These are phyloP conservation scores for Rhyzopertha dominica DNA, from an alignment of 1,140 invertebrate genomes.

Conservation along the genomic window DNA sequence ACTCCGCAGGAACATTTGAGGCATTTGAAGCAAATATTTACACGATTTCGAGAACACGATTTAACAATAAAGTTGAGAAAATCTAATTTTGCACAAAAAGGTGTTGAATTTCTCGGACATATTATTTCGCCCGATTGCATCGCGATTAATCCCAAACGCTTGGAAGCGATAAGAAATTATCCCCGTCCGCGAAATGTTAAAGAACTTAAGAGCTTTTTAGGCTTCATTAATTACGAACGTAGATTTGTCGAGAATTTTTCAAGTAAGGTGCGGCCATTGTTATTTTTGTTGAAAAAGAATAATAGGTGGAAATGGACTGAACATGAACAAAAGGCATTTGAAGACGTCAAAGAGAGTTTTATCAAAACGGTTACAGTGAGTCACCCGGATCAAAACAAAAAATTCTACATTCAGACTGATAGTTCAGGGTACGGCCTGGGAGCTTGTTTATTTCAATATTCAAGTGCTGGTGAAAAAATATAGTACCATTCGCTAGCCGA, in stretches of 20 bases:
- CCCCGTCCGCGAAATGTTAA: constrained; percentile 36
- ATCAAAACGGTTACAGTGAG: background rate
- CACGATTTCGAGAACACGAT: background rate
- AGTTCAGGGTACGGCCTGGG: background rate
- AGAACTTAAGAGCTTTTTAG: constrained; percentile 45
- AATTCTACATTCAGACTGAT: background rate
- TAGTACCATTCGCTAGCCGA: constrained; percentile 1
- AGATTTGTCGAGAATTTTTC: constrained; percentile 42
- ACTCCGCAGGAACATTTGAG: background rate
- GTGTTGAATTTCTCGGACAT: constrained; percentile 44
- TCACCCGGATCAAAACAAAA: background rate
- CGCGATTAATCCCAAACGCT: constrained; percentile 33
- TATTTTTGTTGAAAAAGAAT: background rate
- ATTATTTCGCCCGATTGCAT: constrained; percentile 34
- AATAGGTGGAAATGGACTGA: background rate
- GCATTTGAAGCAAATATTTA: constrained; percentile 9
- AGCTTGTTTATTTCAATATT: constrained; percentile 1
- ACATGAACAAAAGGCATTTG: background rate
- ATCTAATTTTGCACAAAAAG: constrained; percentile 30
- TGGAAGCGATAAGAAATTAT: constrained; percentile 33
- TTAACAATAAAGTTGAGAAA: constrained; percentile 19
- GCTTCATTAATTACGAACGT: constrained; percentile 44
- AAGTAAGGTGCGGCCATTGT: background rate
- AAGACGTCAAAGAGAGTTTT: constrained; percentile 1
- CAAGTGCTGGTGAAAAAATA: background rate